These are phyloP conservation scores for Artibeus lituratus DNA, from an alignment of 2,797 vertebrate genomes.

Conservation along the genomic window DNA sequence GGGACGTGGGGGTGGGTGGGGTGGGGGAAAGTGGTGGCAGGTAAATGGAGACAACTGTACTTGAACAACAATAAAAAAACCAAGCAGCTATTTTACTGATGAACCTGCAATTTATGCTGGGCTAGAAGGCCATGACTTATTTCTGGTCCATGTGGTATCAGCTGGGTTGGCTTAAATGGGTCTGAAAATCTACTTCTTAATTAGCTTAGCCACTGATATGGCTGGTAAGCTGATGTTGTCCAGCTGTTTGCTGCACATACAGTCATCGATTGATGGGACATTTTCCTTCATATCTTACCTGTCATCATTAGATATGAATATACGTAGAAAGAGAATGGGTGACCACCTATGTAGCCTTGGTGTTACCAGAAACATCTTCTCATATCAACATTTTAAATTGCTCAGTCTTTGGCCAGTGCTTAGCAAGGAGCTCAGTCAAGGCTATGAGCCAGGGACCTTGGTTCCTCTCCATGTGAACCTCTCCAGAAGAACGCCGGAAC, in stretches of 20 bases:
- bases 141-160: background rate
- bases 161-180: background rate
- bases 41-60: too few species aligned
- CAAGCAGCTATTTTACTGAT: background rate
- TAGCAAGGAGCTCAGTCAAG: background rate
- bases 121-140: background rate
- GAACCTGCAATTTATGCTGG: background rate
- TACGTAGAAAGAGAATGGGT: constrained; percentile 18
- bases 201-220: background rate
- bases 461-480: background rate
- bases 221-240: background rate
- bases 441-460: background rate
- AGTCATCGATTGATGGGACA: background rate
- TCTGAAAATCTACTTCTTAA: background rate
- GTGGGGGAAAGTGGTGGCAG: too few species aligned
- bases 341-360: constrained; percentile 20
- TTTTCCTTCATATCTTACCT: background rate
- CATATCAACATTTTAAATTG: constrained; percentile 45
- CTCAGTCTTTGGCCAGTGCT: background rate
- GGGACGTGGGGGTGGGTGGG: too few species aligned
- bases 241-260: background rate
- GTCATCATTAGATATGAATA: background rate
- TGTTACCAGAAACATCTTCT: constrained; percentile 31
- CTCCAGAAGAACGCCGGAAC: background rate
- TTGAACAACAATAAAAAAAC: too few species aligned